Evolutionary conservation across 1,140 invertebrate species (phyloP).

Genomic region (Hesperophylax magnus): DNA sequence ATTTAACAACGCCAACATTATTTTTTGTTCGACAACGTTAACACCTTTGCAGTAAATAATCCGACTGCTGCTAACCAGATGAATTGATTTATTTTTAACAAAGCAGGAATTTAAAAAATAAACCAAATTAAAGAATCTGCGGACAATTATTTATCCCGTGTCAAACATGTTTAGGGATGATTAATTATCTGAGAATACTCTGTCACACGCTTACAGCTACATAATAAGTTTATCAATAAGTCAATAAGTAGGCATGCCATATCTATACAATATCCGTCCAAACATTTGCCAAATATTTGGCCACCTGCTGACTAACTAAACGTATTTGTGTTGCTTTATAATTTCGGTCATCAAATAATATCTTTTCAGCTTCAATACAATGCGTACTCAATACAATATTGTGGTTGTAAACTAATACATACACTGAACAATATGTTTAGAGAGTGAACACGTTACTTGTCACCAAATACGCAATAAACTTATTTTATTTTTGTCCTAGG

Average conservation of each 20-base stretch:
- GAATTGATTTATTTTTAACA: background rate
- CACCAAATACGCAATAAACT: too few species aligned
- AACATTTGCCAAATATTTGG: constrained; percentile 33
- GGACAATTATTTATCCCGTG: background rate
- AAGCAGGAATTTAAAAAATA: background rate
- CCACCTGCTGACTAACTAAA: constrained; percentile 27
- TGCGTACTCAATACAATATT: too few species aligned
- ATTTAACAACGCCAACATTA: background rate
- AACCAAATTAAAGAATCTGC: background rate
- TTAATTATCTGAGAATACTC: constrained; percentile 17
- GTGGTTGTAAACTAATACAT: too few species aligned
- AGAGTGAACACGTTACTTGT: too few species aligned
- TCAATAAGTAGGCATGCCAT: constrained; percentile 2
- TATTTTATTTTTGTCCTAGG: too few species aligned
- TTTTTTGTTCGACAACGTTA: constrained; percentile 3
- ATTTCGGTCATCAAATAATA: background rate
- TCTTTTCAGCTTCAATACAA: too few species aligned
- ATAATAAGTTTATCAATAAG: constrained; percentile 3
- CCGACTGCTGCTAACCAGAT: background rate
- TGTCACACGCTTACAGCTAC: constrained; percentile 8
- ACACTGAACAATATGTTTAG: too few species aligned
- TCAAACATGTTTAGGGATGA: background rate
- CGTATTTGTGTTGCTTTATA: constrained; percentile 4
- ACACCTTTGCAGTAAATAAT: constrained; percentile 8
- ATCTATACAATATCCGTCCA: constrained; percentile 20